A percentile compares a stretch with the other conserved stretches of the same genome.
These are phyloP conservation scores for Phaethornis superciliosus DNA, from an alignment of 2,113 vertebrate species.

Conservation along the genomic window DNA sequence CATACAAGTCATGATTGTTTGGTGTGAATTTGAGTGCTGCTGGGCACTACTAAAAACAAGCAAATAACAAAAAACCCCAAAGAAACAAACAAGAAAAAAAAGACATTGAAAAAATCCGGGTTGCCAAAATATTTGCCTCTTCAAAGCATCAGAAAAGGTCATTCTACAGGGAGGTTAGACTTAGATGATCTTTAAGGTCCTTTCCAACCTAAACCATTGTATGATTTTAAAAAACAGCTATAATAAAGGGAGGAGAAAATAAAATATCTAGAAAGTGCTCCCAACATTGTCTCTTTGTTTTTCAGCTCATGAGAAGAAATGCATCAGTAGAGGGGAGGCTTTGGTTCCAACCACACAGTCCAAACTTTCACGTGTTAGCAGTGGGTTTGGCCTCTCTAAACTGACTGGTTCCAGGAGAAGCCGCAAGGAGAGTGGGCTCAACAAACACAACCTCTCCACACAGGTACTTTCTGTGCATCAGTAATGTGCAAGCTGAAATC, in stretches of 20 bases:
- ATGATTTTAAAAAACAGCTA: neutral
- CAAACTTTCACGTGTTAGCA: constrained; percentile 96
- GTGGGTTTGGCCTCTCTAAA: constrained; percentile 96
- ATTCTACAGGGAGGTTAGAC: neutral
- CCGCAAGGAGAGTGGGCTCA: constrained; percentile 93
- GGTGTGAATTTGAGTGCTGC: neutral
- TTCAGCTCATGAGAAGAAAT: constrained; percentile 94
- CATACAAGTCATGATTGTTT: neutral
- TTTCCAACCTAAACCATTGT: too few relatives aligned
- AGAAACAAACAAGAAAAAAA: neutral
- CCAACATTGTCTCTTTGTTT: neutral
- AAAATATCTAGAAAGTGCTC: neutral
- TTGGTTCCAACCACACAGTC: constrained; percentile 89
- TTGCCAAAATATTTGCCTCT: neutral
- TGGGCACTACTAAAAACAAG: neutral
- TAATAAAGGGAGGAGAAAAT: rapidly evolving
- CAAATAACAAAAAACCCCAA: neutral
- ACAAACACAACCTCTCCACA: constrained; percentile 91
- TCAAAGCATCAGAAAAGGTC: neutral
- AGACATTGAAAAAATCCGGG: too few relatives aligned
- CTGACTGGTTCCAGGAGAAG: constrained; percentile 92
- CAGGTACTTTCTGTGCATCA: constrained; percentile 79
- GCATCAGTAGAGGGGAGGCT: constrained; percentile 91
- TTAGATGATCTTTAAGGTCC: too few relatives aligned
- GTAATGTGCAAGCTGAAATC: neutral